A percentile compares a stretch with the other conserved stretches of the same genome.
Conservation (phyloP, 2,113 vertebrate species). For the Grammomys surdaster region DNA sequence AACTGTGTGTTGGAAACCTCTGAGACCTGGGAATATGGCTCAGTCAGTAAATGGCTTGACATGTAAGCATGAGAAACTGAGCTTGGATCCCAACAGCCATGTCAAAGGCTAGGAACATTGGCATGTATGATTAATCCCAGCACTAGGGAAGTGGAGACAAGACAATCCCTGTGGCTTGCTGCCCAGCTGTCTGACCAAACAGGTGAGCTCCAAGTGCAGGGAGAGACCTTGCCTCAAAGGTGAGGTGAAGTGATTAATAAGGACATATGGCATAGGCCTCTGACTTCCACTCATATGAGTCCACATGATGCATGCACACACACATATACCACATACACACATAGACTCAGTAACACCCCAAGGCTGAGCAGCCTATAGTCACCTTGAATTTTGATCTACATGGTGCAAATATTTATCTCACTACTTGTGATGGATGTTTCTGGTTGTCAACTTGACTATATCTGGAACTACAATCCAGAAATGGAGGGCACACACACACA, state of each 20-base stretch:
- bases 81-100: neutral
- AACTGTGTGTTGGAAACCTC: neutral
- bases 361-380: too few relatives aligned
- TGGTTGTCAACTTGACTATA: too few relatives aligned
- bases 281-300: neutral
- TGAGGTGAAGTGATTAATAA: neutral
- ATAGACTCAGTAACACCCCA: too few relatives aligned
- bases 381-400: too few relatives aligned
- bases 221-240: neutral
- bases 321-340: too few relatives aligned
- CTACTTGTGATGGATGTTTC: too few relatives aligned
- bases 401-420: too few relatives aligned
- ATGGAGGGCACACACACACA: neutral
- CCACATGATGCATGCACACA: neutral
- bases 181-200: neutral
- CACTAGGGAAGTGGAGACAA: neutral
- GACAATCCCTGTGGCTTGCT: neutral
- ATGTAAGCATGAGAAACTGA: neutral
- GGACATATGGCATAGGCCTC: neutral
- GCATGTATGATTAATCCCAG: neutral
- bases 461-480: too few relatives aligned
- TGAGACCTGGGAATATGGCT: neutral
- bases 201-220: neutral
- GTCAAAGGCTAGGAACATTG: neutral
- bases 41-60: neutral